Conservation (phyloP, 2,888 invertebrate species). For the Synanthedon andrenaeformis region DNA sequence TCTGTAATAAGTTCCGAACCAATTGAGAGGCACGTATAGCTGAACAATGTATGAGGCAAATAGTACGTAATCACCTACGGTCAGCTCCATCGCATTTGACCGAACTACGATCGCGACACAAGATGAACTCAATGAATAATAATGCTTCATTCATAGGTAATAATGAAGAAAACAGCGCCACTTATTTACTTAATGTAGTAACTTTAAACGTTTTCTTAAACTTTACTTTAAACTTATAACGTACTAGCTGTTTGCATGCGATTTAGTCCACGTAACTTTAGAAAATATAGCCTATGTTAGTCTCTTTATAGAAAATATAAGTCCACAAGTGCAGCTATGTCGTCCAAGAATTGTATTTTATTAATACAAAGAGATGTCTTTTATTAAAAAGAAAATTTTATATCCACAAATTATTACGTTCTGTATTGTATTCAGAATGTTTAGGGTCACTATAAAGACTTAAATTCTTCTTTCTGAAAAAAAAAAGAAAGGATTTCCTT, state of each 20-base stretch:
- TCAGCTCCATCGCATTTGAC: constrained; percentile 75
- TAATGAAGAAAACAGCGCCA: neutral
- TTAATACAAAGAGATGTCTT: neutral
- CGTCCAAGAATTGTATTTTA: neutral
- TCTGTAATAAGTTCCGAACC: constrained; percentile 98
- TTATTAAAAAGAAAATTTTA: neutral
- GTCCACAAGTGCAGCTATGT: no score
- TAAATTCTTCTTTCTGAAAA: constrained; percentile 93
- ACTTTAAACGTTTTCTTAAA: no score
- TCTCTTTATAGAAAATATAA: no score
- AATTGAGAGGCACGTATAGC: constrained; percentile 95
- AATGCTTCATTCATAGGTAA: no score
- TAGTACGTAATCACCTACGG: constrained; percentile 95
- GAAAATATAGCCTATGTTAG: no score
- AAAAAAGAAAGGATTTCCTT: constrained; percentile 14
- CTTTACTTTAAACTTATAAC: no score
- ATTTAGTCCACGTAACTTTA: no score
- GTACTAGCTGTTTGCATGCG: no score
- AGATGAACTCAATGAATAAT: constrained; percentile 1
- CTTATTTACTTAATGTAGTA: no score
- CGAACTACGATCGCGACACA: constrained; percentile 83
- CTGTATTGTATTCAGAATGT: constrained; percentile 91
- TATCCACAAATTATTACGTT: constrained; percentile 85
- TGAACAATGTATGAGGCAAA: constrained; percentile 96
- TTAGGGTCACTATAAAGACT: constrained; percentile 85